Percentiles rank a stretch among this genome's conserved stretches.
Conservation (phyloP, 1,140 invertebrate genomes). For the Bradynema listronoti region DNA sequence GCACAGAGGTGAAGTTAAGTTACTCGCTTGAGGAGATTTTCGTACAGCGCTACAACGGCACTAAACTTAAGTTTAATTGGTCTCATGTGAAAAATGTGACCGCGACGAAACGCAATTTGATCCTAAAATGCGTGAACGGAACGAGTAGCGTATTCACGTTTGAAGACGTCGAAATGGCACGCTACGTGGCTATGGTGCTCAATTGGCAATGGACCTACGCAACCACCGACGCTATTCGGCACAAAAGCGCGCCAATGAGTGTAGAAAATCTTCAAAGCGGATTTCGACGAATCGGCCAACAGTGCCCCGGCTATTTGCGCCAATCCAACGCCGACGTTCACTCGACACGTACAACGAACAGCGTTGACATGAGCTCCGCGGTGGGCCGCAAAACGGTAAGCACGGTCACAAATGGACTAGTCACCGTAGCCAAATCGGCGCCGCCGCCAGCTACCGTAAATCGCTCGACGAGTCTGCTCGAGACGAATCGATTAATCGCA, state of each 20-base stretch:
- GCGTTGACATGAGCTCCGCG: constrained; percentile 8
- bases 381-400: background rate
- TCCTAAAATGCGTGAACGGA: constrained; percentile 31
- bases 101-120: constrained; percentile 31
- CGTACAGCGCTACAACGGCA: constrained; percentile 34
- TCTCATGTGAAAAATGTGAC: constrained; percentile 39
- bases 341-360: constrained; percentile 15
- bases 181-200: constrained; percentile 28
- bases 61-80: constrained; percentile 37
- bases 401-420: background rate
- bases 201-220: constrained; percentile 33
- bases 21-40: constrained; percentile 37
- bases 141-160: constrained; percentile 18
- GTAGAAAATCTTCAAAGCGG: constrained; percentile 41
- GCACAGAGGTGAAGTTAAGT: constrained; percentile 40
- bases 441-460: background rate
- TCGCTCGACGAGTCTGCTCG: background rate
- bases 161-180: constrained; percentile 31
- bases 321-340: constrained; percentile 25
- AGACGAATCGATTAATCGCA: constrained; percentile 8
- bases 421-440: background rate
- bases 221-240: constrained; percentile 31
- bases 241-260: constrained; percentile 37
- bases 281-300: constrained; percentile 31
- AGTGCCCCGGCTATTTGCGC: constrained; percentile 1